These are phyloP conservation scores for Manis pentadactyla DNA, from an alignment of 2,797 vertebrate genomes.

Conservation along the genomic window DNA sequence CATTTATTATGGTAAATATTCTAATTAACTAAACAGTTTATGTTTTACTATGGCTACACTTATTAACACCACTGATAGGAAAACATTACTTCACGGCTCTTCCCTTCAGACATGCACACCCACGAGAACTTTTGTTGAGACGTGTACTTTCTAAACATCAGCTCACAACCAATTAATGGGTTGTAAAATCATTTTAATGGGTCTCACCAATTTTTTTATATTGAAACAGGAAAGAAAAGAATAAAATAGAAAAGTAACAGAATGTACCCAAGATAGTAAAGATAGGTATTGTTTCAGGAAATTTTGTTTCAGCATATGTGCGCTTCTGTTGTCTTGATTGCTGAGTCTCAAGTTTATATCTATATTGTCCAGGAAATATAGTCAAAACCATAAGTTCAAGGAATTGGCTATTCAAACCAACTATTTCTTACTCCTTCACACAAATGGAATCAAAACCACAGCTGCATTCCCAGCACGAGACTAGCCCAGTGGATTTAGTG, in stretches of 20 bases:
- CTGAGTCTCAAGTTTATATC: neutral
- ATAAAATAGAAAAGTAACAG: neutral
- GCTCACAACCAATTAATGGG: constrained; percentile 69
- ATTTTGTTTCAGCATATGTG: neutral
- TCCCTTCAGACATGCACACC: constrained; percentile 57
- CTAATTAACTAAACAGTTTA: constrained; percentile 73
- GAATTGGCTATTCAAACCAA: neutral
- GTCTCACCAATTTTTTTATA: constrained; percentile 14
- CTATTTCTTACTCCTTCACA: neutral
- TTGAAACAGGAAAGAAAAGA: constrained; percentile 24
- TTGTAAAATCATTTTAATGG: constrained; percentile 72
- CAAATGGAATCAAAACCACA: neutral
- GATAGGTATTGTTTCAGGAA: neutral
- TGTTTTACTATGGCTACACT: constrained; percentile 74
- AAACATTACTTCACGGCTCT: constrained; percentile 77
- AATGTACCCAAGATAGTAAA: neutral
- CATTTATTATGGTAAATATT: constrained; percentile 80
- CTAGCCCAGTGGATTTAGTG: neutral
- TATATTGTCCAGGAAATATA: neutral
- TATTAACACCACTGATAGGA: constrained; percentile 74
- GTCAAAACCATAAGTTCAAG: constrained; percentile 2
- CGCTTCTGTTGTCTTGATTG: neutral
- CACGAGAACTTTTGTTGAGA: constrained; percentile 65
- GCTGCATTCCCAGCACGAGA: neutral
- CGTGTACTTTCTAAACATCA: constrained; percentile 9